Evolutionary conservation across 2,113 vertebrate genomes (phyloP), one percentile per base, ranked within the genome.

Genomic region (Chloropsis cyanopogon): DNA sequence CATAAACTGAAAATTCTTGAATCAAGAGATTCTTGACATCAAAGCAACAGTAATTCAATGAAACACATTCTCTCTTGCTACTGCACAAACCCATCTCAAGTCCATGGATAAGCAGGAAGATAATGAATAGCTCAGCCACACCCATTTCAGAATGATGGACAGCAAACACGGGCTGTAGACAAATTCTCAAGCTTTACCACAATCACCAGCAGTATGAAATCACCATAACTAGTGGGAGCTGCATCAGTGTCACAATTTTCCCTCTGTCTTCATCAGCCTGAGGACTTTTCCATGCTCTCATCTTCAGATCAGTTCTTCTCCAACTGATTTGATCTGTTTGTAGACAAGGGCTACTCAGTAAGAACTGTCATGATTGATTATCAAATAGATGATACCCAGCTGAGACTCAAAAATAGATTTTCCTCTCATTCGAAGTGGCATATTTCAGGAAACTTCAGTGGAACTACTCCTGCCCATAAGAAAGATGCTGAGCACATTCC

Each of bases 101-200:
- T 53, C 68, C 56, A 57, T 5, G 7, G 41, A 63, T 64, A 78
- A 77, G 31, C 52, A 7, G 39, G 46, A 0, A 5, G 75, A 37
- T 24, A 69, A 68, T 3, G 47, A 84, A 64, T 6, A 73, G 33
- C 29, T 75, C 22, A 39, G 41, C 15, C 28, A 68, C 22, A 64
- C 14, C 14, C 4, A 2, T 3, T 2, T 2, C 17, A 75, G 63
- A 29, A 60, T 0, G 0, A 44, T 19, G 9, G 18, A 54, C 2
- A 41, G 17, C 28, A 90, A 91, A 23, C 24, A 61, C 14, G 3
- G n/a, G 53, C 24, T 23, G 31, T 2, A 68, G 49, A 56, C 14
- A 76, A 76, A 71, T 75, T 84, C 33, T 63, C 42, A 46, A 41
- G 22, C 20, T 76, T 89, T 65, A 37, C 26, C 19, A 87, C 46